Evolutionary conservation across 2,888 invertebrate genomes (phyloP).

Genomic region (Pseudococcus viburni): DNA sequence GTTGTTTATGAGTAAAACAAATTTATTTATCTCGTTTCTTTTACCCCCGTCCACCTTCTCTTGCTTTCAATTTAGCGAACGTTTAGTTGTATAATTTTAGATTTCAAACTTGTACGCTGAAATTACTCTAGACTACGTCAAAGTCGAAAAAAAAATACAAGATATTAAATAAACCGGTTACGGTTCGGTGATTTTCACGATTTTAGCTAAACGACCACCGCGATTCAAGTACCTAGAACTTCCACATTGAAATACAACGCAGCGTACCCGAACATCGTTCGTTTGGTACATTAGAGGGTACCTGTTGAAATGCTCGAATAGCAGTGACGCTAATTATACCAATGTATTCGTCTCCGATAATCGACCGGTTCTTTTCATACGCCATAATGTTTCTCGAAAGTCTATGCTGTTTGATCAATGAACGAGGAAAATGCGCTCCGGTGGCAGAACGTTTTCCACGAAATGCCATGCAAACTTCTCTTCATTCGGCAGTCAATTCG

Average conservation of each 20-base stretch:
- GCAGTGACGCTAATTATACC: not conserved
- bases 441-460: not conserved
- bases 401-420: not conserved
- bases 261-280: not conserved
- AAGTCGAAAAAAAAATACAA: not conserved
- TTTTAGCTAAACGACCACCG: not conserved
- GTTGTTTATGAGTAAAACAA: not conserved
- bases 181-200: not conserved
- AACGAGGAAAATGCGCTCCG: not conserved
- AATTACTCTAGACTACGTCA: not conserved
- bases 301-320: not conserved
- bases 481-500: not conserved
- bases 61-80: not conserved
- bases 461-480: not conserved
- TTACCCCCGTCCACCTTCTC: not conserved
- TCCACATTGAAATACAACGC: not conserved
- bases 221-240: not conserved
- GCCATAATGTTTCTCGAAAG: not conserved
- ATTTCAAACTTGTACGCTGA: not conserved
- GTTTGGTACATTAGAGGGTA: not conserved
- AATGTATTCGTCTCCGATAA: not conserved
- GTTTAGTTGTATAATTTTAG: not conserved
- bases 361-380: not conserved
- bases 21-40: not conserved
- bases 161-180: slow-evolving; percentile 8